Conservation (phyloP, 2,113 vertebrate genomes). For the Bos indicus region DNA sequence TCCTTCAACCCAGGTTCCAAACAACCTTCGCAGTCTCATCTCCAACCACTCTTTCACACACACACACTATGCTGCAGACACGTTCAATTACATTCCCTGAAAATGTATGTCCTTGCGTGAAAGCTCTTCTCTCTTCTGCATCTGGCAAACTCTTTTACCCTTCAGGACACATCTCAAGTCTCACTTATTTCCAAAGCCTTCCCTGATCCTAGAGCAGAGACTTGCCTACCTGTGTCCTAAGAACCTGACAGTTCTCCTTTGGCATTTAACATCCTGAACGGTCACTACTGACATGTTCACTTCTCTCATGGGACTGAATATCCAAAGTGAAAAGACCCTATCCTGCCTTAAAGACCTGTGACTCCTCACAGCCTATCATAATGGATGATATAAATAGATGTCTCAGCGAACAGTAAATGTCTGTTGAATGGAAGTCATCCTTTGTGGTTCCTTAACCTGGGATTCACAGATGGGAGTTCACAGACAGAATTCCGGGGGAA, state of each 20-base stretch:
- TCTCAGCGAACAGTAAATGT: background rate
- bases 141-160: background rate
- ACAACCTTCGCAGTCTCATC: background rate
- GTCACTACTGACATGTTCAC: background rate
- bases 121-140: slow-evolving; percentile 6
- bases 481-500: background rate
- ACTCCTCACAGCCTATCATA: background rate
- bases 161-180: slow-evolving; percentile 7
- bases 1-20: background rate
- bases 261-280: background rate
- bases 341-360: background rate
- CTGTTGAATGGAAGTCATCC: background rate
- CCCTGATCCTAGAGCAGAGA: background rate
- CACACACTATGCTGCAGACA: background rate
- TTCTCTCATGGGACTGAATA: background rate
- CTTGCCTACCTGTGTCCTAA: background rate
- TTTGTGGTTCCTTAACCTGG: background rate
- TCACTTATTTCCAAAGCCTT: background rate
- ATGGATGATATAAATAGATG: background rate
- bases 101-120: background rate
- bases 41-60: background rate
- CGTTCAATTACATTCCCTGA: background rate
- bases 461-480: background rate
- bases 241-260: background rate
- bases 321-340: slow-evolving; percentile 2